A percentile compares a stretch with the other conserved stretches of the same genome.
These are phyloP conservation scores for Chymomyza fuscimana DNA, from an alignment of 2,888 invertebrate genomes.

Conservation along the genomic window DNA sequence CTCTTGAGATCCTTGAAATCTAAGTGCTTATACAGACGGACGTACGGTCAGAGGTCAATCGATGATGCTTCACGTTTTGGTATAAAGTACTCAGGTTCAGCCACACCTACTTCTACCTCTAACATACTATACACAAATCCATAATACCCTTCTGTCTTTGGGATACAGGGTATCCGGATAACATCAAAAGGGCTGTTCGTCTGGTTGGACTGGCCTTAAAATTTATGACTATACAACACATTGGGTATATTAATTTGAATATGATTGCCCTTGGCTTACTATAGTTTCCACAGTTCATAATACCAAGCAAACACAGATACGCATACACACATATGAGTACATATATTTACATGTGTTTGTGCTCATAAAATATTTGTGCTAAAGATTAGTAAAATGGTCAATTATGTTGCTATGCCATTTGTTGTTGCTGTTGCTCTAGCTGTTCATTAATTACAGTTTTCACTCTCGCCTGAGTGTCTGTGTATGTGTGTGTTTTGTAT, in stretches of 20 bases:
- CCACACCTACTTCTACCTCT: too few relatives aligned
- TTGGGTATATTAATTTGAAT: conserved; percentile 76
- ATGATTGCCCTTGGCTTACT: conserved; percentile 64
- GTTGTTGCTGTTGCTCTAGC: conserved; percentile 22
- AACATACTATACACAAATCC: too few relatives aligned
- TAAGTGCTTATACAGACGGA: too few relatives aligned
- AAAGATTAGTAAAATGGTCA: conserved; percentile 71
- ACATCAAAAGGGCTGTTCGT: background rate
- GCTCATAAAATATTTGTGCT: conserved; percentile 68
- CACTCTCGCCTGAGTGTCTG: conserved; percentile 34
- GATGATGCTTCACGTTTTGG: too few relatives aligned
- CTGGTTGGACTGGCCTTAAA: conserved; percentile 42
- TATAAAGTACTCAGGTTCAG: too few relatives aligned
- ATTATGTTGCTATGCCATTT: conserved; percentile 47
- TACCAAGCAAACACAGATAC: conserved; percentile 47
- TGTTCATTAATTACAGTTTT: conserved; percentile 70
- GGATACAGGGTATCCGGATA: too few relatives aligned
- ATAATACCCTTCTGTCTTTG: too few relatives aligned
- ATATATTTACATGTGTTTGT: conserved; percentile 16
- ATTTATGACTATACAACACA: conserved; percentile 71
- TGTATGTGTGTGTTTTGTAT: conserved; percentile 22
- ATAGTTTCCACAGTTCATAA: conserved; percentile 64
- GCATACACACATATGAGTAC: conserved; percentile 19
- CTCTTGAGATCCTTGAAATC: too few relatives aligned
- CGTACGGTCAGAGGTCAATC: too few relatives aligned